A percentile compares a stretch with the other conserved stretches of the same genome.
Evolutionary conservation across 2,888 invertebrate species (phyloP).

Genomic region (Smittia aterrima): DNA sequence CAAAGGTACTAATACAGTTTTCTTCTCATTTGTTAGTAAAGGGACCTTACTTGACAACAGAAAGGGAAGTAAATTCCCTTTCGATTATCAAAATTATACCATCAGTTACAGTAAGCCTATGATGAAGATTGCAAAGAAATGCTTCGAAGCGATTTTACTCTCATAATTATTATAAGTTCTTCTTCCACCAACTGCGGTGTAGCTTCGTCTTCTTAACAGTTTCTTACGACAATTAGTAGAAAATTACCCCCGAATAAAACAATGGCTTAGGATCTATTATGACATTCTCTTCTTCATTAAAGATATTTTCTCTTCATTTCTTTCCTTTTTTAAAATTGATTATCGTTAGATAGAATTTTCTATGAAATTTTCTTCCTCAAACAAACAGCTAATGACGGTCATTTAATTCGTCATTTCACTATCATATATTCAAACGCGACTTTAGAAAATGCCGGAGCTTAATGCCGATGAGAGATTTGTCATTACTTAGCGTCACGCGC

Average conservation of each 20-base stretch:
- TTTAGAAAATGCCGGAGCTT: no score
- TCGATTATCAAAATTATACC: neutral
- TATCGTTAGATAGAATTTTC: slow-evolving; percentile 39
- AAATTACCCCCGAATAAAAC: slow-evolving; percentile 37
- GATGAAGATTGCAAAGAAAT: slow-evolving; percentile 25
- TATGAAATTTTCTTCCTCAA: neutral
- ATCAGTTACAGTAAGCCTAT: slow-evolving; percentile 13
- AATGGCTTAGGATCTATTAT: slow-evolving; percentile 35
- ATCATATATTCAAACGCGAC: no score
- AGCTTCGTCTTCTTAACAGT: neutral
- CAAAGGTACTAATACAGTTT: slow-evolving; percentile 2
- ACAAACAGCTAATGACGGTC: neutral
- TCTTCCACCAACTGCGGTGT: neutral
- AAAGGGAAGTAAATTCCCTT: neutral
- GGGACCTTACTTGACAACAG: neutral
- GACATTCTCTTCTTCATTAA: slow-evolving; percentile 32
- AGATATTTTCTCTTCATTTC: slow-evolving; percentile 13
- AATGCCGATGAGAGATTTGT: no score
- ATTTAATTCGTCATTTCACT: no score
- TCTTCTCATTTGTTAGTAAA: neutral
- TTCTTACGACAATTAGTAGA: slow-evolving; percentile 22
- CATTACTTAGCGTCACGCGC: no score
- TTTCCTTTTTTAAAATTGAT: slow-evolving; percentile 25
- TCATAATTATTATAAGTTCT: slow-evolving; percentile 12
- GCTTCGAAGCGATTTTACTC: slow-evolving; percentile 15